Conservation (phyloP, 2,888 invertebrate species). For the Melanargia galathea region DNA sequence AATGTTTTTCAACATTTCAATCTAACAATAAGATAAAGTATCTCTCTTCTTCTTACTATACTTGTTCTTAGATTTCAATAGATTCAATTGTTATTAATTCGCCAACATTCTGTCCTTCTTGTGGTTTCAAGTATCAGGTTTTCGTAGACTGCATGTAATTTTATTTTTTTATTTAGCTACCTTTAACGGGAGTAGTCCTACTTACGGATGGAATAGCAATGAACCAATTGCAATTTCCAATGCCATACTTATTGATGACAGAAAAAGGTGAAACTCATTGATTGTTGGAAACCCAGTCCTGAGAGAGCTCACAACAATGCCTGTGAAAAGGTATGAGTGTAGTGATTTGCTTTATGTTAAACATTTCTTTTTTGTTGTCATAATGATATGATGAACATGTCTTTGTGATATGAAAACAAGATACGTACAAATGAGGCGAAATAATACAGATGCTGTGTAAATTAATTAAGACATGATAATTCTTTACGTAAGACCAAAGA, state of each 20-base stretch:
- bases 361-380: slow-evolving; percentile 12
- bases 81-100: too few species aligned
- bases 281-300: slow-evolving; percentile 48
- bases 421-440: neutral
- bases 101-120: neutral
- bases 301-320: slow-evolving; percentile 61
- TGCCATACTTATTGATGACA: slow-evolving; percentile 25
- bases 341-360: slow-evolving; percentile 18
- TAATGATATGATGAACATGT: neutral
- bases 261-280: slow-evolving; percentile 68
- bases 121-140: too few species aligned
- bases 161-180: too few species aligned
- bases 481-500: too few species aligned
- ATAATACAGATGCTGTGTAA: neutral
- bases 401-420: slow-evolving; percentile 12
- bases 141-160: neutral
- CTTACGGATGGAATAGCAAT: neutral
- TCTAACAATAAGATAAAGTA: too few species aligned
- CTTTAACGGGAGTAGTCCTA: neutral
- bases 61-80: too few species aligned
- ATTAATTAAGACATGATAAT: too few species aligned
- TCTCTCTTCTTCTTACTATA: too few species aligned
- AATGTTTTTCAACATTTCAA: neutral
- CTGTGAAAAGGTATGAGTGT: slow-evolving; percentile 53
- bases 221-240: slow-evolving; percentile 8